Conservation (phyloP, 2,113 vertebrate species). For the Hiodon alosoides region DNA sequence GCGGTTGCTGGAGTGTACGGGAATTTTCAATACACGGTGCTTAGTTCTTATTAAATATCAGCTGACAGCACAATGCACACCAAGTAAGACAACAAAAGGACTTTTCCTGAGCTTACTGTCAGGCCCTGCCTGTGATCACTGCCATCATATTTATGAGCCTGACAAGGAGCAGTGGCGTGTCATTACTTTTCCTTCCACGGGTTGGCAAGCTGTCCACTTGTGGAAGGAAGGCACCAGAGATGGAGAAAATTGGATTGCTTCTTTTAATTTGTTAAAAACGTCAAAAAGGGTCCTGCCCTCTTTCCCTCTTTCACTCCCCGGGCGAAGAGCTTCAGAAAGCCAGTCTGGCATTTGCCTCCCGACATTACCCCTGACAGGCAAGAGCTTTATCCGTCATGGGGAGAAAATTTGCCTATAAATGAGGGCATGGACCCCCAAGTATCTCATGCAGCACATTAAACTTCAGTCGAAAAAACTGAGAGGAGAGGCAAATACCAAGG, state of each 20-base stretch:
- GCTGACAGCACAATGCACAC: slow-evolving; percentile 17
- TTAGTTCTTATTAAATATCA: slow-evolving; percentile 18
- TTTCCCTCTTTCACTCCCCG: not conserved
- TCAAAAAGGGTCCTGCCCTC: slow-evolving; percentile 10
- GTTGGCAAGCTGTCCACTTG: not conserved
- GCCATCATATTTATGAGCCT: not conserved
- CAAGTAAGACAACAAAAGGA: slow-evolving; percentile 19
- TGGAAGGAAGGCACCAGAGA: not conserved
- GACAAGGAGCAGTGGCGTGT: not conserved
- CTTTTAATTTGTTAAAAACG: slow-evolving; percentile 20
- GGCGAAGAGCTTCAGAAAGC: not conserved
- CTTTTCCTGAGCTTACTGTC: slow-evolving; percentile 13
- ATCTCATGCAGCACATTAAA: not conserved
- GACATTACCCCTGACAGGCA: not conserved
- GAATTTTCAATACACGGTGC: slow-evolving; percentile 7
- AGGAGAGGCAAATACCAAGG: not conserved
- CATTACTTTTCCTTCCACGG: not conserved
- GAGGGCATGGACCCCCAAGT: not conserved
- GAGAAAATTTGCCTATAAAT: not conserved
- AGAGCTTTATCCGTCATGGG: no score
- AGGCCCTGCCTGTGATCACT: not conserved
- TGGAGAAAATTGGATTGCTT: slow-evolving; percentile 2
- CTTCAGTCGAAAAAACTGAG: not conserved
- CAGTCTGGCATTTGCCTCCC: not conserved
- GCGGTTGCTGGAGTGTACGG: not conserved